Percentiles rank a stretch among this genome's conserved stretches.
These are phyloP conservation scores for Urocolius indicus DNA, from an alignment of 2,113 vertebrate genomes.

Conservation along the genomic window DNA sequence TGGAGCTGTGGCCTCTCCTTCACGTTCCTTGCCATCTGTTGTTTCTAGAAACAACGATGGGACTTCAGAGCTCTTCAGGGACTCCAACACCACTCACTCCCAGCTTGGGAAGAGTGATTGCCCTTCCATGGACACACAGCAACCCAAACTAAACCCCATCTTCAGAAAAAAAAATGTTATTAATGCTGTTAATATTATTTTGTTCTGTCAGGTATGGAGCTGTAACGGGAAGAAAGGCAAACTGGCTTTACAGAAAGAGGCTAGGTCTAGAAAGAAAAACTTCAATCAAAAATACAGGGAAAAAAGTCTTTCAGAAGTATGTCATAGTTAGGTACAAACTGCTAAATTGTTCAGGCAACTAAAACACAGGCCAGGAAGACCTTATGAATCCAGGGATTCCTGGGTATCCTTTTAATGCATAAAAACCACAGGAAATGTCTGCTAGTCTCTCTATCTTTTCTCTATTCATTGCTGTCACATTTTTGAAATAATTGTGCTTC, in stretches of 20 bases:
- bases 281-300: neutral
- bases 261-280: neutral
- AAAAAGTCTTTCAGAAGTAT: neutral
- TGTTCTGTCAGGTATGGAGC: neutral
- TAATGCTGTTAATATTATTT: neutral
- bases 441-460: neutral
- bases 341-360: neutral
- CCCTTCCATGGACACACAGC: neutral
- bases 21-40: neutral
- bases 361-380: neutral
- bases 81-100: neutral
- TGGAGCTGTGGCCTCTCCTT: accelerated
- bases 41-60: neutral
- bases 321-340: neutral
- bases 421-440: neutral
- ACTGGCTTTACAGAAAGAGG: neutral
- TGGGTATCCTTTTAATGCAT: neutral
- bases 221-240: neutral
- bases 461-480: neutral
- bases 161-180: neutral
- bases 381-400: neutral
- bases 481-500: neutral
- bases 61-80: neutral
- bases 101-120: neutral
- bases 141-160: neutral